A percentile compares a stretch with the other conserved stretches of the same genome.
Evolutionary conservation across 1,140 invertebrate species (phyloP).

Genomic region (Drosophila sturtevanti): DNA sequence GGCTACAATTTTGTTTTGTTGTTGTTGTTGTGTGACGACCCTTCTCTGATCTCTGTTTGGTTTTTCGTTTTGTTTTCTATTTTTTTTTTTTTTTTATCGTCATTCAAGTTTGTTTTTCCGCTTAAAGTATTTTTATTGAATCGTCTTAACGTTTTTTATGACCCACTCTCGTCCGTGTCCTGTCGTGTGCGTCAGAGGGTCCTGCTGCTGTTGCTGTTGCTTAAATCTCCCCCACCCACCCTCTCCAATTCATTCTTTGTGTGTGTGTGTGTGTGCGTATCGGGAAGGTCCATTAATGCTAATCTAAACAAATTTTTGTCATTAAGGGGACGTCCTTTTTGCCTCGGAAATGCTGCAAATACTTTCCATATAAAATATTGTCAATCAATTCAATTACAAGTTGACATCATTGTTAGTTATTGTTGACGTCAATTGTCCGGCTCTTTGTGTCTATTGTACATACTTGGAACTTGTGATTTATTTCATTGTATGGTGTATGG

Average conservation of each 20-base stretch:
- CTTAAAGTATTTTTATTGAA: constrained; percentile 82
- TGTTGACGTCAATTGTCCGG: constrained; percentile 76
- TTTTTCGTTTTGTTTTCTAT: background rate
- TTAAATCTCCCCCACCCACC: background rate
- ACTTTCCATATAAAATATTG: constrained; percentile 77
- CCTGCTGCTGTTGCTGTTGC: too few relatives aligned
- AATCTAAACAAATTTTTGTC: constrained; percentile 82
- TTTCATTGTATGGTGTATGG: constrained; percentile 8
- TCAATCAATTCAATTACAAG: constrained; percentile 83
- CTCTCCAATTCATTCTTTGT: background rate
- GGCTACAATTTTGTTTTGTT: constrained; percentile 24
- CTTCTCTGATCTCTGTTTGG: constrained; percentile 23
- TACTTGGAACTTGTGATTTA: constrained; percentile 35
- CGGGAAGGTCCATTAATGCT: constrained; percentile 64
- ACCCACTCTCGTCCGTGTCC: constrained; percentile 52
- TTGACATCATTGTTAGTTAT: constrained; percentile 81
- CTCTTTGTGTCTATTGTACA: background rate
- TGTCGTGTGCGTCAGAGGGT: constrained; percentile 29
- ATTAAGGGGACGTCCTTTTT: constrained; percentile 49
- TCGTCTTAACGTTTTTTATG: constrained; percentile 79
- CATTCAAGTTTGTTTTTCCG: constrained; percentile 82
- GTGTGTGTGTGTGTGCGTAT: background rate
- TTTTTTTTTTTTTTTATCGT: constrained; percentile 57
- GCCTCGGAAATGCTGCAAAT: constrained; percentile 29
- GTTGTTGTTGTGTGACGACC: constrained; percentile 46